phyloP scores from a whole-genome alignment of 1,140 invertebrate genomes.

The Nylanderia fulva region DNA sequence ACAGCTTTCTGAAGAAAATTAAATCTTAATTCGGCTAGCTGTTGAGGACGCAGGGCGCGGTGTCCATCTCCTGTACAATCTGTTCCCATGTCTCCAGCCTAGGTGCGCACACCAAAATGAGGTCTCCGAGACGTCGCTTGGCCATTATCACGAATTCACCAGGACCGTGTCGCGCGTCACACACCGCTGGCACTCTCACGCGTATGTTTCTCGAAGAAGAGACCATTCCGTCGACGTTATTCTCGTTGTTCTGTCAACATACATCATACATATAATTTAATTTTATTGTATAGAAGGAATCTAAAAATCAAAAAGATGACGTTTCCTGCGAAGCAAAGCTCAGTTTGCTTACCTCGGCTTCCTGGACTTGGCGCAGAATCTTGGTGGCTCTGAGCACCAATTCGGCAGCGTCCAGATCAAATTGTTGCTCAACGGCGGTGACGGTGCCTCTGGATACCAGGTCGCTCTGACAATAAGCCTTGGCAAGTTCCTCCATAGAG shows the following conservation, averaged over 20 bases:
- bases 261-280: conserved; percentile 23
- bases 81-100: conserved; percentile 89
- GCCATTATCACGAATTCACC: conserved; percentile 94
- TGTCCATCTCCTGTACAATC: conserved; percentile 87
- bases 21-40: conserved; percentile 79
- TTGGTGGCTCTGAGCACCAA: conserved; percentile 90
- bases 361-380: conserved; percentile 87
- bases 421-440: conserved; percentile 88
- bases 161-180: conserved; percentile 89
- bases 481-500: conserved; percentile 90
- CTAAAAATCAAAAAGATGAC: background rate
- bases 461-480: conserved; percentile 93
- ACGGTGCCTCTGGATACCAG: conserved; percentile 91
- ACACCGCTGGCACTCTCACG: conserved; percentile 88
- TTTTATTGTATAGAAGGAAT: background rate
- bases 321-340: no score
- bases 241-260: conserved; percentile 80
- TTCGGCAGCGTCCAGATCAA: conserved; percentile 89
- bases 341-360: conserved; percentile 79
- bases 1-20: conserved; percentile 34
- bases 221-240: background rate
- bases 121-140: conserved; percentile 89
- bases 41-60: conserved; percentile 89
- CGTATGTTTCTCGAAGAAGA: conserved; percentile 75
- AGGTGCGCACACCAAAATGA: conserved; percentile 91